Evolutionary conservation across 2,888 invertebrate species (phyloP), one percentile per base, ranked within the genome.

Genomic region (Sicus ferrugineus): DNA sequence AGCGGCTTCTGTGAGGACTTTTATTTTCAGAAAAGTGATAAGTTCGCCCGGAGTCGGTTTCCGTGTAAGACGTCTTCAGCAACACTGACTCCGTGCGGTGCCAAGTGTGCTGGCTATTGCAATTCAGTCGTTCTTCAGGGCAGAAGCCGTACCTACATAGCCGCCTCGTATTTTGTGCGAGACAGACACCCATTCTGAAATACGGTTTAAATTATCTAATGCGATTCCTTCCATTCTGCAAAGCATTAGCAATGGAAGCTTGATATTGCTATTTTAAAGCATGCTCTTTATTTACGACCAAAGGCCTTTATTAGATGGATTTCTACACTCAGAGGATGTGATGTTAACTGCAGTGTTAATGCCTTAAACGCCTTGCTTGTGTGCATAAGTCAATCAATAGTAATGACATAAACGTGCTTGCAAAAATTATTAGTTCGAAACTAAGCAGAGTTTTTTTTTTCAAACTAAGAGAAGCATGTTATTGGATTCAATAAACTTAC

Each of bases 41-140:
- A 66, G 54, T 34, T 46, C 4, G 42, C n/a, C 16, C 31, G 31
- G 48, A 59, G 30, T 67, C 31, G 59, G 48, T 31, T 31, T 30
- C 21, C 48, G n/a, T n/a, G 19, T 30, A 28, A 30, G 42, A 66
- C 66, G 56, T 9, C 31, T 67, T 7, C 5, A 28, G 23, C 67
- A 31, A 34, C 58, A 48, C 67, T 67, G 28, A 31, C 16, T 14
- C 16, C 9, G n/a, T 11, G 34, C 52, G n/a, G 9, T 38, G 14
- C 46, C 14, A 46, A 21, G 23, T 28, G 11, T 38, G 66, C 38
- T 26, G 21, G 11, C 48, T 31, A 46, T 42, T 31, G 63, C 28
- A 50, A 30, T 14, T 16, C 64, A 64, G 48, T 64, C 48, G 30
- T 50, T 64, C 64, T 42, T n/a, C 11, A 42, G 11, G 9, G 14